Evolutionary conservation across 1,140 invertebrate species (phyloP).

Genomic region (Zaprionus camerounensis): DNA sequence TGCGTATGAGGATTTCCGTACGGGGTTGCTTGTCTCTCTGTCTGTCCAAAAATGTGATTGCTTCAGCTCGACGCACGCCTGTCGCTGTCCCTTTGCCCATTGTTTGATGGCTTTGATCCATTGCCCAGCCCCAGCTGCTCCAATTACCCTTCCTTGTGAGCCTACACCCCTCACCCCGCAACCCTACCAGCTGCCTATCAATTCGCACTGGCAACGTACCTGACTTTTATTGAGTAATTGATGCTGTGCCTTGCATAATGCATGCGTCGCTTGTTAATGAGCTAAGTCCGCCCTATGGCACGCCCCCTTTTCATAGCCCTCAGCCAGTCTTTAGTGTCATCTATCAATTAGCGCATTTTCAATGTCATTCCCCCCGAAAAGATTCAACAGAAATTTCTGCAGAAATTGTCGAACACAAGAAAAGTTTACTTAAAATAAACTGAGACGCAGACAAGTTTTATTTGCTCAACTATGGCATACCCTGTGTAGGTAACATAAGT

Average conservation of each 20-base stretch:
- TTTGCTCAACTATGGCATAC: background rate
- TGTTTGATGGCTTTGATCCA: constrained; percentile 47
- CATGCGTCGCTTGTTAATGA: background rate
- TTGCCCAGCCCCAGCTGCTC: constrained; percentile 19
- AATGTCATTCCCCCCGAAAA: constrained; percentile 40
- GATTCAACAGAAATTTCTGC: constrained; percentile 9
- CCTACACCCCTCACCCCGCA: background rate
- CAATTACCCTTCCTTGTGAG: background rate
- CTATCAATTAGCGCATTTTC: constrained; percentile 44
- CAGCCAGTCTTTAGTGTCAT: constrained; percentile 4
- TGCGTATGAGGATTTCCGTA: background rate
- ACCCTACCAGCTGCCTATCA: background rate
- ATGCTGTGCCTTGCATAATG: constrained; percentile 43
- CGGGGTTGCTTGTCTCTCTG: constrained; percentile 25
- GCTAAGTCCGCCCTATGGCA: background rate
- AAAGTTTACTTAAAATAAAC: background rate
- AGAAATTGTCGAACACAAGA: background rate
- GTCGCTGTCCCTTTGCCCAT: constrained; percentile 11
- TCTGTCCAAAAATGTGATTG: constrained; percentile 39
- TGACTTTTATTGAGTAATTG: constrained; percentile 69
- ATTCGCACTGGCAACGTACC: constrained; percentile 22
- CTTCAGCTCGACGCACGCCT: constrained; percentile 19
- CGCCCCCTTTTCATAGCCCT: background rate
- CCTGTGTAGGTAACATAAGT: background rate
- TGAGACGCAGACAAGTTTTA: background rate